Base-by-base conservation (phyloP, 2,113 vertebrate genomes). In the Notarius quadriscutis region DNA sequence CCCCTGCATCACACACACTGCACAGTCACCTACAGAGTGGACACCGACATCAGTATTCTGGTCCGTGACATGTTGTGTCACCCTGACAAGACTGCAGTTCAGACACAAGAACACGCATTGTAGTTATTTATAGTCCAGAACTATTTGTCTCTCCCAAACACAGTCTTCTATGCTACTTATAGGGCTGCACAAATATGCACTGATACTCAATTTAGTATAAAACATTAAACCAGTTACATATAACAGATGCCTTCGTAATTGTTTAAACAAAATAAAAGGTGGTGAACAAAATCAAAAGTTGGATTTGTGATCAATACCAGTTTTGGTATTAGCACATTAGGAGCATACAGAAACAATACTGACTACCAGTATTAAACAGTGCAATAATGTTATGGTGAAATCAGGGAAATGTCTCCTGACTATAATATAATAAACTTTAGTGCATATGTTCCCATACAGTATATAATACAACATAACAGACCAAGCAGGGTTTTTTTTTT, bases 401-500 rank as follows among this genome's bases (percentile, higher is more conserved):
- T 30, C 41, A 53, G 62, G 41, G 34, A 30, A 67, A 53, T 53
- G 55, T 30, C 48, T 30, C 7, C 41, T 30, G n/a, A 69, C 50
- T 71, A 18, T 34, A 72, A 55, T 65, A 80, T 62, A 86, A 62
- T 72, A 71, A 84, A 67, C 50, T 11, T 81, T 50, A 75, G 41
- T 86, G 78, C 57, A 84, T 51, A 34, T 71, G 22, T 51, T 85
- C 58, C 75, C 71, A 86, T 50, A n/a, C 71, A 72, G 57, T 71
- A 69, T 65, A 79, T 18, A 60, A 53, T 34, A 79, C 87, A 83
- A 90, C 69, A 41, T 63, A 74, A 60, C 69, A 84, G 60, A 81
- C 71, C 77, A 58, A 81, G 74, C 34, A 50, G 77, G 53, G 75
- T 72, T 71, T 83, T 58, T n/a, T 71, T 77, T 53, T 83, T 58